Evolutionary conservation across 2,888 invertebrate genomes (phyloP), one percentile per base, ranked within the genome.

Genomic region (Gymnosoma rotundatum): DNA sequence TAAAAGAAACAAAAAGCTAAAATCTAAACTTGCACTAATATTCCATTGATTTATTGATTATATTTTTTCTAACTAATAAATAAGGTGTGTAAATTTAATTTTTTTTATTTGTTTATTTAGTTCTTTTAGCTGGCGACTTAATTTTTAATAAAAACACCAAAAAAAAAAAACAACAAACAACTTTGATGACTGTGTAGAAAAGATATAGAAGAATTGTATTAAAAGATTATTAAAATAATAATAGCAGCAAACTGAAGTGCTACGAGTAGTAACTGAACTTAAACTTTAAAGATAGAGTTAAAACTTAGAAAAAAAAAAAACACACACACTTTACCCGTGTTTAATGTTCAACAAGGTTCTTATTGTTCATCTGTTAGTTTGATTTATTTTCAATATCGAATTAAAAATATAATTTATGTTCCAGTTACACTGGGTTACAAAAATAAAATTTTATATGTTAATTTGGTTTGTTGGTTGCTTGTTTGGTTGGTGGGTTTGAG

Each of bases 11-110:
- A 56, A 32, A 67, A 69, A 80, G 73, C 2, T 60, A 86, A 42
- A 42, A 42, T 42, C 0, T 0, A 42, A 42, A 12, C 42, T 32
- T 42, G 12, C 12, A 42, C 42, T 86, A 89, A 89, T 88, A 89
- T 88, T 89, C 87, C 88, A 86, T 84, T 87, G 86, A 87, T 89
- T 89, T 81, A 80, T 83, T 81, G 86, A 81, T 83, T 78, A 32
- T 0, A 25, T 8, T 32, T 32, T 32, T 32, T 32, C 5, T 5
- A 70, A 60, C 66, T 78, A 63, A 61, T 61, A 82, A 82, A 78
- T 48, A 80, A 85, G 82, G 83, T 85, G 83, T 85, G 85, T 80
- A 73, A 61, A 25, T 67, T 48, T 69, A 20, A n/a, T 14, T 78
- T 63, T 42, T 52, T 38, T 66, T 66, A n/a, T 38, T 45, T 58